Conservation (phyloP, 92 coral and sea anemone species). For the Parazoanthus atlanticus region DNA sequence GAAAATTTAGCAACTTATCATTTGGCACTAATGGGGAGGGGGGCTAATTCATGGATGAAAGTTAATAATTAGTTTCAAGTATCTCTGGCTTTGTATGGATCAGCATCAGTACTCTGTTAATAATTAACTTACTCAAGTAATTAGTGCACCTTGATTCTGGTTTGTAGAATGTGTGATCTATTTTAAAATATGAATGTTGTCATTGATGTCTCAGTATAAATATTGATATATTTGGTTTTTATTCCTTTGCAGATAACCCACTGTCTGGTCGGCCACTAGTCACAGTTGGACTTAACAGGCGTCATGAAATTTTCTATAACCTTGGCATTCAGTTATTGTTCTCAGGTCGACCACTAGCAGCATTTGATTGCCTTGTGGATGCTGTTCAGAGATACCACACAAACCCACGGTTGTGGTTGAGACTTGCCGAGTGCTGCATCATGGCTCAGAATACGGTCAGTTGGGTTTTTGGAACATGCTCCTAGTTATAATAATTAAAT, state of each 20-base stretch:
- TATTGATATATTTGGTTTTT: background rate
- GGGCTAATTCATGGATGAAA: too few relatives aligned
- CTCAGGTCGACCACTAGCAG: constrained; percentile 88
- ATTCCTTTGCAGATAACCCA: constrained; percentile 67
- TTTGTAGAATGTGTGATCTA: background rate
- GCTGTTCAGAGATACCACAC: constrained; percentile 94
- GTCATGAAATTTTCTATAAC: constrained; percentile 93
- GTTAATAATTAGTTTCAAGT: too few relatives aligned
- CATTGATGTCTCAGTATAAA: background rate
- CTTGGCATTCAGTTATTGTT: constrained; percentile 94
- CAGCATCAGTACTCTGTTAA: too few relatives aligned
- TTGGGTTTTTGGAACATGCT: background rate
- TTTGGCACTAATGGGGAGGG: too few relatives aligned
- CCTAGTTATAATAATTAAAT: background rate
- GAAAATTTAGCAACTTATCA: too few relatives aligned
- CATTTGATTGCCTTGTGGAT: constrained; percentile 97
- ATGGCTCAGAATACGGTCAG: constrained; percentile 90
- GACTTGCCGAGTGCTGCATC: constrained; percentile 97
- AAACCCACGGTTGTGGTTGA: constrained; percentile 96
- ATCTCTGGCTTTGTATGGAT: background rate
- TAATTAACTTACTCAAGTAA: too few relatives aligned
- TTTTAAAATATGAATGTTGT: background rate
- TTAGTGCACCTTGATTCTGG: too few relatives aligned
- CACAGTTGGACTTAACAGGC: constrained; percentile 78
- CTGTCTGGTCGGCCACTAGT: constrained; percentile 80